Conservation (phyloP, 2,888 invertebrate species). For the Sipunculus nudus region DNA sequence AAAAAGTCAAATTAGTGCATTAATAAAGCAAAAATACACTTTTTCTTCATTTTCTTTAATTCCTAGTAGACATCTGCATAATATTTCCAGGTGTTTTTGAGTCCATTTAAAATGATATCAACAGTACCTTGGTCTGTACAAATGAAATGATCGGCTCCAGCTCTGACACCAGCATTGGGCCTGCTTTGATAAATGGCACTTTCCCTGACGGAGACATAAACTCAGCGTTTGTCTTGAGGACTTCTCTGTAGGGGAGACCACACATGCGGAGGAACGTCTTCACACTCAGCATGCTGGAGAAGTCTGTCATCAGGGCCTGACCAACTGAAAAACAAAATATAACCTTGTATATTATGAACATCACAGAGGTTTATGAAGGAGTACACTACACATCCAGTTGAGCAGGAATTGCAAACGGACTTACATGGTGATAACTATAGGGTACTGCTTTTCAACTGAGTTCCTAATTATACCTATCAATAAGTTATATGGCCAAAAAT, state of each 20-base stretch:
- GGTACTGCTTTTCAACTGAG: neutral
- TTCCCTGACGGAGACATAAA: slow-evolving; percentile 95
- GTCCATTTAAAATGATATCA: too few species aligned
- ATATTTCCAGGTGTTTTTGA: too few species aligned
- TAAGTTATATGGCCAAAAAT: too few species aligned
- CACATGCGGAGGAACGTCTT: slow-evolving; percentile 95
- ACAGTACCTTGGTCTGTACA: slow-evolving; percentile 78
- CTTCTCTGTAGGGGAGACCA: slow-evolving; percentile 82
- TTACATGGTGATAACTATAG: neutral
- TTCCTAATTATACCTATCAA: neutral
- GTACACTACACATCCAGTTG: neutral
- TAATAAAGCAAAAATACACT: too few species aligned
- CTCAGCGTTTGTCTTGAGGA: slow-evolving; percentile 89
- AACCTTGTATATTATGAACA: neutral
- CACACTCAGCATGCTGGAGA: slow-evolving; percentile 91
- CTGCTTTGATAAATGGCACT: slow-evolving; percentile 91
- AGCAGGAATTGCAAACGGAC: neutral
- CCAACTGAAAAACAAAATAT: slow-evolving; percentile 72
- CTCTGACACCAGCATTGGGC: slow-evolving; percentile 87
- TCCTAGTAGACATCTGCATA: too few species aligned
- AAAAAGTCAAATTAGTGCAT: too few species aligned
- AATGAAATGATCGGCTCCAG: slow-evolving; percentile 91
- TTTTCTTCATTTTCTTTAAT: too few species aligned
- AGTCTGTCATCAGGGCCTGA: slow-evolving; percentile 92
- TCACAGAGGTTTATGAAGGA: too few species aligned